Evolutionary conservation across 2,113 vertebrate genomes (phyloP), one percentile per base, ranked within the genome.

Genomic region (Glareola pratincola): DNA sequence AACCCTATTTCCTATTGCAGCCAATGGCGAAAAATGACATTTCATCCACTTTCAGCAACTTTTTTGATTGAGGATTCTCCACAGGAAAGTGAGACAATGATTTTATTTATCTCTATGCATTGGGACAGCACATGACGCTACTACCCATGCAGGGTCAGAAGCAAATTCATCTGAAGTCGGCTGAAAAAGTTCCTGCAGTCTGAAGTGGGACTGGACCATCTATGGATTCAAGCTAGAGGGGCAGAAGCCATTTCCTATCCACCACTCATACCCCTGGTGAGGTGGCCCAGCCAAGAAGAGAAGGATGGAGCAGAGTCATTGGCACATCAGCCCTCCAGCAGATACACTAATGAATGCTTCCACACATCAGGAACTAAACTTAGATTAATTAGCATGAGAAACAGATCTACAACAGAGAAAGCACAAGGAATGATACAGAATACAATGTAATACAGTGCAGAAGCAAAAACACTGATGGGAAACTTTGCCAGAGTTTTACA

Each of bases 401-500:
- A 94, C 26, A 67, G 26, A 37, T 45, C n/a, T 79, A 29, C 30
- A 90, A 69, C n/a, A 71, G 68, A 71, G 43, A 48, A 86, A 90
- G 47, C 18, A 63, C 3, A 2, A 78, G 21, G 23, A 73, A 68
- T 43, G 7, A 60, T 72, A 34, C 26, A 76, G 92, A 96, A 94
- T 74, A 57, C 19, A 84, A 92, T 74, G 68, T 37, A 94, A 85
- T 53, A 81, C 94, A 82, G 41, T 80, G 36, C 92, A 87, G 62
- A 88, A 47, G 32, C 57, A 82, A n/a, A 82, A 88, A 90, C 32
- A 36, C 69, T 60, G 56, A 87, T 26, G 26, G 74, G 60, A 96
- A 92, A 79, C 29, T 92, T 96, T 93, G 86, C 62, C 88, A 92
- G 59, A 90, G 43, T 86, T 94, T 85, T 94, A 71, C 75, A 66